Percentiles rank a stretch among this genome's conserved stretches.
Conservation (phyloP, 2,888 invertebrate species). For the Drosophila phalerata region DNA sequence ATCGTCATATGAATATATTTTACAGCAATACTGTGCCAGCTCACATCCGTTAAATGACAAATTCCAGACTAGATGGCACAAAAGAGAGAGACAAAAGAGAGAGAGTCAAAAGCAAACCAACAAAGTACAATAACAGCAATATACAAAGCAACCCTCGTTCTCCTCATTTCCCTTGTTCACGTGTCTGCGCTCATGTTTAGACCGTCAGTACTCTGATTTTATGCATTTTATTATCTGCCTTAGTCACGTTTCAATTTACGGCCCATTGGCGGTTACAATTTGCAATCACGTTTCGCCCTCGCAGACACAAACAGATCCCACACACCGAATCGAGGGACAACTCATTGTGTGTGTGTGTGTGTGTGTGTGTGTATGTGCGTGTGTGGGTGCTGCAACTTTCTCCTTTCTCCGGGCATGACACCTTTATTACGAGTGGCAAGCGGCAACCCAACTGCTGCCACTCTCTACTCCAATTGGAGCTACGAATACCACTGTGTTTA, state of each 20-base stretch:
- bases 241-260: constrained; percentile 85
- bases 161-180: constrained; percentile 35
- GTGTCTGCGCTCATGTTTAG: constrained; percentile 62
- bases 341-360: constrained; percentile 23
- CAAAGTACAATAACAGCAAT: constrained; percentile 51
- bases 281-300: constrained; percentile 83
- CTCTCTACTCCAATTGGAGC: constrained; percentile 26
- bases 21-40: constrained; percentile 34
- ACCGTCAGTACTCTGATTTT: constrained; percentile 80
- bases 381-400: constrained; percentile 61
- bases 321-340: constrained; percentile 2
- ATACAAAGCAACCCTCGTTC: constrained; percentile 5
- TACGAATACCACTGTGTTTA: constrained; percentile 51
- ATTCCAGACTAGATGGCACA: constrained; percentile 53
- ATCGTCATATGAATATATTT: constrained; percentile 19
- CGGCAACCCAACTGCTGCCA: constrained; percentile 38
- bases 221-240: constrained; percentile 83
- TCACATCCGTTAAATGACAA: constrained; percentile 69
- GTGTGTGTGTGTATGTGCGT: constrained; percentile 16
- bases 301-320: constrained; percentile 18
- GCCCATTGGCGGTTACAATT: constrained; percentile 85
- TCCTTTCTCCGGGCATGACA: constrained; percentile 56
- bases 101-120: constrained; percentile 26
- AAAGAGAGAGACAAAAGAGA: constrained; percentile 3
- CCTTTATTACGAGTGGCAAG: constrained; percentile 68